Base-by-base conservation (phyloP, 2,797 vertebrate species). In the Semaprochilodus insignis region DNA sequence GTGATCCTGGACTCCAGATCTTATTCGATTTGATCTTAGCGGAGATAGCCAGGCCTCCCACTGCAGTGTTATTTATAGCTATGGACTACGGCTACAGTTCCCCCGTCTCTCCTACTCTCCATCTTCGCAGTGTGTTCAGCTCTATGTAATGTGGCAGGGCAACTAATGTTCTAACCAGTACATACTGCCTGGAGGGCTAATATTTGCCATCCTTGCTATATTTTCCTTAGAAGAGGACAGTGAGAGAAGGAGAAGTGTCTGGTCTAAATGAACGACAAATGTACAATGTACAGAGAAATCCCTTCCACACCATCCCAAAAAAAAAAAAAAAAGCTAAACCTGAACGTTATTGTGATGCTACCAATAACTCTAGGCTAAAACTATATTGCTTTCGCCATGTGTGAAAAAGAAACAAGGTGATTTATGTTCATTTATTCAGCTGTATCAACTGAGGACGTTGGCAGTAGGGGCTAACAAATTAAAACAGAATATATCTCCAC, bases 51-150 rank as follows among this genome's bases (percentile, higher is more conserved):
- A 89, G 86, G 85, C 88, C 90, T 91, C 92, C 92, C 86, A 92
- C 92, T 87, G 81, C 44, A 89, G 81, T 86, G 88, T 89, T 94
- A 93, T 93, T 93, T 93, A 92, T 93, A 95, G 91, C 91, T 88
- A 90, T 76, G 84, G 89, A 90, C 86, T 70, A 88, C 91, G 88
- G 90, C 90, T 75, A 88, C 44, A 83, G 86, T 88, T 88, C 62
- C n/a, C 89, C 90, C 70, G 78, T 87, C 86, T 88, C 83, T 62
- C 82, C 52, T 79, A 17, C 72, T 73, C 75, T 83, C 88, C 81
- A 85, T 85, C 83, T 87, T 83, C 80, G 79, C 88, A 87, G 79
- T 59, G 79, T 85, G 70, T 78, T 86, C 87, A 88, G 89, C 74
- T 90, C 72, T 72, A 70, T 85, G 60, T 75, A 73, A 71, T 75